A percentile compares a stretch with the other conserved stretches of the same genome.
phyloP scores from a whole-genome alignment of 2,113 vertebrate genomes.

The Balaeniceps rex region DNA sequence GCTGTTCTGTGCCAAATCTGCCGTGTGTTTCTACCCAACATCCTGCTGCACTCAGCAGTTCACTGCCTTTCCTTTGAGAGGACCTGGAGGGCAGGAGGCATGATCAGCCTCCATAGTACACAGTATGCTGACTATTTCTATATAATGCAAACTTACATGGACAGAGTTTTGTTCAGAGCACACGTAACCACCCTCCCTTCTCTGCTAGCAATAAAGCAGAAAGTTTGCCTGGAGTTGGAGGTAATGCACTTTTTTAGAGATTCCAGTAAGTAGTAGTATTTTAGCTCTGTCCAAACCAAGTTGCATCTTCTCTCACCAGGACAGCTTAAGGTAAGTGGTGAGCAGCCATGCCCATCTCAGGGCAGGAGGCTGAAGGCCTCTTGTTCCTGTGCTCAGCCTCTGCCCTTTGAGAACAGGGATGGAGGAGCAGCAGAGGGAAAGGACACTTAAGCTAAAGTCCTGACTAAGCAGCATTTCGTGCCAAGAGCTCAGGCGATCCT shows the following conservation, averaged over 20 bases:
- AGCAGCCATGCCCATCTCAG: fast-evolving
- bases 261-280: background rate
- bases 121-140: background rate
- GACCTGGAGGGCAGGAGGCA: background rate
- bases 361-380: background rate
- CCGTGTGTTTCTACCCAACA: background rate
- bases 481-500: background rate
- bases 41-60: background rate
- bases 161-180: background rate
- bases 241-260: background rate
- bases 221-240: background rate
- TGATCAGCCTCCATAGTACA: fast-evolving
- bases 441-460: background rate
- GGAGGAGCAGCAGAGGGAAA: background rate
- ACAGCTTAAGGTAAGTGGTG: background rate
- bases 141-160: background rate
- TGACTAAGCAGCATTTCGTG: background rate
- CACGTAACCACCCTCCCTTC: background rate
- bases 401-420: background rate
- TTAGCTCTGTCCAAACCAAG: background rate
- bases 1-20: fast-evolving
- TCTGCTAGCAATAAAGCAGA: background rate
- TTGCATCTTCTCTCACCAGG: background rate
- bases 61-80: background rate
- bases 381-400: background rate